A percentile compares a stretch with the other conserved stretches of the same genome.
phyloP scores from a whole-genome alignment of 2,888 invertebrate genomes.

The Scelioninae gen. 1 region DNA sequence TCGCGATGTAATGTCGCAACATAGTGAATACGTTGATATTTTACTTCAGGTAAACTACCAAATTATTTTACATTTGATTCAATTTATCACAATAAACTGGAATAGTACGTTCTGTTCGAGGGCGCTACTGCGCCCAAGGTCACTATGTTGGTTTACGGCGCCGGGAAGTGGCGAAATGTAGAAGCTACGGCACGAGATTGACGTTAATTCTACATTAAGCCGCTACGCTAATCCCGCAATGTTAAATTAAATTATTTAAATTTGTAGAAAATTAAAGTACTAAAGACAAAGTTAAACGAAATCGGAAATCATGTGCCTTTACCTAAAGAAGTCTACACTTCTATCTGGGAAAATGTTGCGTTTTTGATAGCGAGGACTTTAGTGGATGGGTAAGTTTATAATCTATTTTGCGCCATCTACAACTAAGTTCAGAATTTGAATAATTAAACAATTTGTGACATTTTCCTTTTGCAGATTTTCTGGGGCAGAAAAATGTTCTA shows the following conservation, averaged over 20 bases:
- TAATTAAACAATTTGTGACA: no score
- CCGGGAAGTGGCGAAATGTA: no score
- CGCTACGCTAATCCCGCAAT: no score
- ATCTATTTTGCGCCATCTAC: no score
- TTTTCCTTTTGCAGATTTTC: slow-evolving; percentile 92
- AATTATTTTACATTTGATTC: not conserved
- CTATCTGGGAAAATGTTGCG: slow-evolving; percentile 95
- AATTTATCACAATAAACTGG: slow-evolving; percentile 5
- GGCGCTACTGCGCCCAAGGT: no score
- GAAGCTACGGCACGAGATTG: no score
- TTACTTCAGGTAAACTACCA: slow-evolving; percentile 86
- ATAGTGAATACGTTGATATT: slow-evolving; percentile 94
- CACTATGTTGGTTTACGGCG: no score
- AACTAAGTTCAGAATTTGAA: no score
- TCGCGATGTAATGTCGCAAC: slow-evolving; percentile 97
- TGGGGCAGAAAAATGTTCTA: slow-evolving; percentile 96
- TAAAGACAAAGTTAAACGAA: slow-evolving; percentile 91
- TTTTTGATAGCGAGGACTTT: slow-evolving; percentile 93
- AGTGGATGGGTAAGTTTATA: slow-evolving; percentile 93
- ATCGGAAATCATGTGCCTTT: slow-evolving; percentile 89
- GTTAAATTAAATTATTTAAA: no score
- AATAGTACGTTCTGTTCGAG: no score
- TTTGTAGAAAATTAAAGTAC: slow-evolving; percentile 89
- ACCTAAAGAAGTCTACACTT: slow-evolving; percentile 88
- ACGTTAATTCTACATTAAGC: no score